A percentile compares a stretch with the other conserved stretches of the same genome.
Conservation (phyloP, 2,888 invertebrate species). For the Morpho deidamia region DNA sequence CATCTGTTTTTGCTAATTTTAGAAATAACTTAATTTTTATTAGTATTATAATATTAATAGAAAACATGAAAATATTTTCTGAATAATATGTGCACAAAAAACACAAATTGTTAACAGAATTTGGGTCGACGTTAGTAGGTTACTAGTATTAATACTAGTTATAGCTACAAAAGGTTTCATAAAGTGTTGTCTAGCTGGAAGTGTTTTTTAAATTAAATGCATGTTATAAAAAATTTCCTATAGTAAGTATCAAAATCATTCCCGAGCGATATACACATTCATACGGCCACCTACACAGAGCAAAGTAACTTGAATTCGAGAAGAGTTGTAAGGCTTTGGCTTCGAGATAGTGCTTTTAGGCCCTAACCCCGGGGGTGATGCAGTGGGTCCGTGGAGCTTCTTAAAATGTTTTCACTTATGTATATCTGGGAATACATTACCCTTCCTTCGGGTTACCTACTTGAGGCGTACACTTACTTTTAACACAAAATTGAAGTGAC, state of each 20-base stretch:
- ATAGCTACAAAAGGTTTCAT: no score
- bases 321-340: constrained; percentile 79
- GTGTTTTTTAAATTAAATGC: neutral
- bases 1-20: no score
- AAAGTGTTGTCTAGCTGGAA: no score
- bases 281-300: constrained; percentile 65
- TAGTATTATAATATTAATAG: no score
- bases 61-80: no score
- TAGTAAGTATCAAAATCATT: constrained; percentile 44
- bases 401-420: constrained; percentile 78
- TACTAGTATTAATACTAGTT: no score
- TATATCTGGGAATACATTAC: constrained; percentile 78
- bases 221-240: neutral
- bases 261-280: constrained; percentile 38
- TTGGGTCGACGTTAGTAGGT: no score
- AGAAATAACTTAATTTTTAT: no score
- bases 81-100: no score
- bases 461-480: constrained; percentile 72
- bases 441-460: constrained; percentile 72
- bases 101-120: no score
- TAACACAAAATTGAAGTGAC: constrained; percentile 77
- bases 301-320: constrained; percentile 78
- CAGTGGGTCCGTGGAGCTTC: constrained; percentile 75
- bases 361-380: constrained; percentile 77
- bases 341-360: constrained; percentile 79